These are phyloP conservation scores for Leuciscus waleckii DNA, from an alignment of 2,797 vertebrate species.

Conservation along the genomic window DNA sequence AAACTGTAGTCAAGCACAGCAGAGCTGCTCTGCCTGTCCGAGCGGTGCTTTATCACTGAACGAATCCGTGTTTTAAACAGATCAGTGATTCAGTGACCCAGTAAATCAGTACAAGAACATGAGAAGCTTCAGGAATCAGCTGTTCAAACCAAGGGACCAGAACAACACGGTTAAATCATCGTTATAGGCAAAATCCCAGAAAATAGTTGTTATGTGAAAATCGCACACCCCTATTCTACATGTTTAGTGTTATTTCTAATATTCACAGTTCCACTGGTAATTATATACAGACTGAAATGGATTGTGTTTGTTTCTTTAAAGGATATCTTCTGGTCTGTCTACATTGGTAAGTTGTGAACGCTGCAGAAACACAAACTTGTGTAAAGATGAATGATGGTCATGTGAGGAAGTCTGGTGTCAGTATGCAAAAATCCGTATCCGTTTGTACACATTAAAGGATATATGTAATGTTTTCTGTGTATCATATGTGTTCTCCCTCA, in stretches of 20 bases:
- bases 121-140: neutral
- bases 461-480: neutral
- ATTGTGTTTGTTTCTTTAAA: conserved; percentile 59
- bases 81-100: neutral
- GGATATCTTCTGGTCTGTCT: conserved; percentile 85
- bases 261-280: neutral
- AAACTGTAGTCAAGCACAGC: neutral
- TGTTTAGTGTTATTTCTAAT: neutral
- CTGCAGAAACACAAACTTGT: neutral
- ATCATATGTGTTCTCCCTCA: neutral
- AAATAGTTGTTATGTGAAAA: neutral
- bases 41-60: neutral
- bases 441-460: too few relatives aligned
- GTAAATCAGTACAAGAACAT: neutral
- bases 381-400: neutral
- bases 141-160: neutral
- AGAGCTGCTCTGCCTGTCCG: neutral
- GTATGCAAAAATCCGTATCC: neutral
- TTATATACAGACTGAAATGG: neutral
- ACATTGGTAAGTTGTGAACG: conserved; percentile 75
- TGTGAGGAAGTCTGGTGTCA: neutral
- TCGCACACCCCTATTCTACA: neutral
- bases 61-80: neutral
- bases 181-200: neutral
- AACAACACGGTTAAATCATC: too few relatives aligned